A percentile compares a stretch with the other conserved stretches of the same genome.
Evolutionary conservation across 64 coral and sea anemone genomes (phyloP).

Genomic region (Pachyseris speciosa): DNA sequence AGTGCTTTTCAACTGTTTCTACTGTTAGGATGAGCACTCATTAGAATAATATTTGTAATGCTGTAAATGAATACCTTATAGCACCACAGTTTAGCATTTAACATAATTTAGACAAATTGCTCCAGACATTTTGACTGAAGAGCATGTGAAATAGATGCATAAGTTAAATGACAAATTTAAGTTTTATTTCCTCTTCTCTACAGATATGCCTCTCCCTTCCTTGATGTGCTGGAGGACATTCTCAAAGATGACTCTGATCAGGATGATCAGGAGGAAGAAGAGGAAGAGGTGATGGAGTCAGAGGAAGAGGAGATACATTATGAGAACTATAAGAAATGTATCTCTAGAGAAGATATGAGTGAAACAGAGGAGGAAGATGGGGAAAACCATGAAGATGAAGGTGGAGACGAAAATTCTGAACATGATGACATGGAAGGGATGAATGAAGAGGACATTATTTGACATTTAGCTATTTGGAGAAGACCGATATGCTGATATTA

Average conservation of each 20-base stretch:
- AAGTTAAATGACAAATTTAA: neutral
- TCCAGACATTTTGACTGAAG: neutral
- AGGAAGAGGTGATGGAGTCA: neutral
- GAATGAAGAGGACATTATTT: neutral
- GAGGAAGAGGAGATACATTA: neutral
- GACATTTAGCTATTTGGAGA: too few relatives aligned
- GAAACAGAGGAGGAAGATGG: neutral
- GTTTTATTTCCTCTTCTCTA: neutral
- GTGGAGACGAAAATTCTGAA: neutral
- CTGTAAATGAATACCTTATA: neutral
- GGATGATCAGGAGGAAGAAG: neutral
- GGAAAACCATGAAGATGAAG: neutral
- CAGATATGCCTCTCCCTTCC: slow-evolving; percentile 1
- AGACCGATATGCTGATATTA: too few relatives aligned
- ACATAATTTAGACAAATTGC: neutral
- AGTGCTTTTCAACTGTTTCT: too few relatives aligned
- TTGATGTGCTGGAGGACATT: slow-evolving; percentile 1
- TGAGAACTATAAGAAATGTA: neutral
- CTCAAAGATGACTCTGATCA: neutral
- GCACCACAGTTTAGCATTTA: neutral
- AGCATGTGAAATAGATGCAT: too few relatives aligned
- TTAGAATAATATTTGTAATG: neutral
- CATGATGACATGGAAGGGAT: neutral
- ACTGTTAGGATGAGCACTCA: neutral
- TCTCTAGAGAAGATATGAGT: neutral